Evolutionary conservation across 2,888 invertebrate genomes (phyloP).

Genomic region (Amiota minor): DNA sequence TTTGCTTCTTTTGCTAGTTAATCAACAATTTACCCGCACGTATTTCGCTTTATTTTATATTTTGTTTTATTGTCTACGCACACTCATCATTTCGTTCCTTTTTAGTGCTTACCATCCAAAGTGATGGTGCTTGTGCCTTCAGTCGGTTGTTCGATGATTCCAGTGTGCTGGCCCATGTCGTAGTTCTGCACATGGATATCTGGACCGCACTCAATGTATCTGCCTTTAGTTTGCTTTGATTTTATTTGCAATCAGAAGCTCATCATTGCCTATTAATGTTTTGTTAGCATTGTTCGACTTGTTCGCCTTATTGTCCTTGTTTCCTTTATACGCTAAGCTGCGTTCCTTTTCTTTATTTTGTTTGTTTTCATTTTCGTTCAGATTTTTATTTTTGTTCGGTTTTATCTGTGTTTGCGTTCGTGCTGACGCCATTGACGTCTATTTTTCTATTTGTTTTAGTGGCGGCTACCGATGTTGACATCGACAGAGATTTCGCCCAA

Average conservation of each 20-base stretch:
- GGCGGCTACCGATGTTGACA: not conserved
- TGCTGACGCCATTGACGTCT: not conserved
- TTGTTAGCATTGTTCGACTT: constrained; percentile 22
- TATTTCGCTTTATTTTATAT: not conserved
- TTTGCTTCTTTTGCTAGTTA: not conserved
- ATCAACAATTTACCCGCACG: not conserved
- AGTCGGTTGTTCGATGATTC: no score
- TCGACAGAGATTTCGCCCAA: no score
- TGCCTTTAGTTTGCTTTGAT: constrained; percentile 36
- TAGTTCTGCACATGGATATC: constrained; percentile 13
- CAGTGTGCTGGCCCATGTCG: no score
- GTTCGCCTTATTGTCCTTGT: not conserved
- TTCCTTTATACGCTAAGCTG: constrained; percentile 4
- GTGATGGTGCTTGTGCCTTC: not conserved
- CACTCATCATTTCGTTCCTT: not conserved
- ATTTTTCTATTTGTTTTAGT: constrained; percentile 1
- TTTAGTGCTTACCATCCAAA: not conserved
- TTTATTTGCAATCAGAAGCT: constrained; percentile 65
- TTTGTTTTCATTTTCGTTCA: not conserved
- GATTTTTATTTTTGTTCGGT: not conserved
- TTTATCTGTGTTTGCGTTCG: not conserved
- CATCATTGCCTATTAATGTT: constrained; percentile 67
- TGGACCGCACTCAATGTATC: constrained; percentile 21
- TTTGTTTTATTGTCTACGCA: not conserved
- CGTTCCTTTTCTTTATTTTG: not conserved